Percentiles rank a stretch among this genome's conserved stretches.
phyloP scores from a whole-genome alignment of 1,140 invertebrate genomes.

The Procambarus clarkii region DNA sequence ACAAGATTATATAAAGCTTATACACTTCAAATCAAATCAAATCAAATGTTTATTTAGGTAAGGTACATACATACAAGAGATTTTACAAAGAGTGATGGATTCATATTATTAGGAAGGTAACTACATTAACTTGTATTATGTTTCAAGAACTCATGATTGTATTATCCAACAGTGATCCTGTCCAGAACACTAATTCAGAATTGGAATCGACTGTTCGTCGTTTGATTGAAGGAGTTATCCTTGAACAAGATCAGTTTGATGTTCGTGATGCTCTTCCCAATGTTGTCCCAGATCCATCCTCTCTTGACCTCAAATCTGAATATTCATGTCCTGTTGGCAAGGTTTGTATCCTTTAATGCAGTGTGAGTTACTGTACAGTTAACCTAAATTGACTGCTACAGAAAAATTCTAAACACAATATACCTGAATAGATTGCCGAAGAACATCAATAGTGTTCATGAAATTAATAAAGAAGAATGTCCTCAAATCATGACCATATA shows the following conservation, averaged over 20 bases:
- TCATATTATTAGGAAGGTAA: too few relatives aligned
- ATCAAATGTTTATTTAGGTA: too few relatives aligned
- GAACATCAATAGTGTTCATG: not conserved
- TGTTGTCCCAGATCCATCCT: slow-evolving; percentile 93
- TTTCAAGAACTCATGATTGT: not conserved
- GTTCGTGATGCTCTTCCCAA: slow-evolving; percentile 95
- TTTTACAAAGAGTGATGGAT: too few relatives aligned
- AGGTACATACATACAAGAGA: too few relatives aligned
- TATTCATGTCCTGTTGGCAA: slow-evolving; percentile 95
- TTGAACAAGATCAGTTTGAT: slow-evolving; percentile 93
- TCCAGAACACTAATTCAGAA: slow-evolving; percentile 89
- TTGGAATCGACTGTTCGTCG: slow-evolving; percentile 89
- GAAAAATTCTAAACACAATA: not conserved
- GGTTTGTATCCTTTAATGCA: slow-evolving; percentile 80
- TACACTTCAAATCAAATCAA: too few relatives aligned
- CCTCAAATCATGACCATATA: not conserved
- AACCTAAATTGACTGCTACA: not conserved
- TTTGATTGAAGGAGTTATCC: slow-evolving; percentile 89
- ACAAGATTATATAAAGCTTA: too few relatives aligned
- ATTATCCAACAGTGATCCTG: slow-evolving; percentile 85
- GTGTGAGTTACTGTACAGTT: too few relatives aligned
- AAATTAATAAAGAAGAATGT: not conserved
- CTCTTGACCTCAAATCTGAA: slow-evolving; percentile 88
- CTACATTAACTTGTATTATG: not conserved
- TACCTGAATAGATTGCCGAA: not conserved